Conservation (phyloP, 2,797 vertebrate species). For the Falco rusticolus region DNA sequence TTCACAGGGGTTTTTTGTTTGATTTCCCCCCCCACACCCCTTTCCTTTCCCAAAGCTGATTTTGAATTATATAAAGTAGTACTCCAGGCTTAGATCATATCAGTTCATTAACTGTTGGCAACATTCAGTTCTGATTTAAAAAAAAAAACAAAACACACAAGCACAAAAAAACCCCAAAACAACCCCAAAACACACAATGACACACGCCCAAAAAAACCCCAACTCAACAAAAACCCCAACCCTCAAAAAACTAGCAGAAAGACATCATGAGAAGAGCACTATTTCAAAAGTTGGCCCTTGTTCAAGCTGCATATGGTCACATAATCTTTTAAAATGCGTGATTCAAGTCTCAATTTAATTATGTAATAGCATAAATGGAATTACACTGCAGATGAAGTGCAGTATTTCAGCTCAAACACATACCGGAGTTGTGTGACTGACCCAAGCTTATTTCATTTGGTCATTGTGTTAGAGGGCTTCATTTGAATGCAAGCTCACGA, state of each 20-base stretch:
- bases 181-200: background rate
- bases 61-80: slow-evolving; percentile 79
- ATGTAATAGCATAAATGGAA: slow-evolving; percentile 96
- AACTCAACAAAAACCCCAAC: background rate
- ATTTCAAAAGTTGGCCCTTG: slow-evolving; percentile 86
- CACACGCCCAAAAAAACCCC: background rate
- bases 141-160: background rate
- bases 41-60: slow-evolving; percentile 46
- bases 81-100: slow-evolving; percentile 81
- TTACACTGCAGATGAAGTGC: slow-evolving; percentile 91
- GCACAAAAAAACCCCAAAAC: background rate
- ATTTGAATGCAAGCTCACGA: slow-evolving; percentile 1
- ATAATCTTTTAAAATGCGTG: slow-evolving; percentile 96
- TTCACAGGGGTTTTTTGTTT: background rate
- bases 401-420: slow-evolving; percentile 77
- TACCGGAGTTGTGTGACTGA: slow-evolving; percentile 74
- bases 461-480: slow-evolving; percentile 65
- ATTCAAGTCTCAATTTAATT: slow-evolving; percentile 96
- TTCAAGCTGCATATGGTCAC: slow-evolving; percentile 96
- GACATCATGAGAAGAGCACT: slow-evolving; percentile 78
- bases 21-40: accelerated
- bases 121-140: slow-evolving; percentile 78
- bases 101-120: slow-evolving; percentile 87
- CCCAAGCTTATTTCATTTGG: slow-evolving; percentile 78
- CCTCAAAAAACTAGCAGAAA: slow-evolving; percentile 82